phyloP scores from a whole-genome alignment of 2,113 vertebrate species.

The Dipodomys stephensi region DNA sequence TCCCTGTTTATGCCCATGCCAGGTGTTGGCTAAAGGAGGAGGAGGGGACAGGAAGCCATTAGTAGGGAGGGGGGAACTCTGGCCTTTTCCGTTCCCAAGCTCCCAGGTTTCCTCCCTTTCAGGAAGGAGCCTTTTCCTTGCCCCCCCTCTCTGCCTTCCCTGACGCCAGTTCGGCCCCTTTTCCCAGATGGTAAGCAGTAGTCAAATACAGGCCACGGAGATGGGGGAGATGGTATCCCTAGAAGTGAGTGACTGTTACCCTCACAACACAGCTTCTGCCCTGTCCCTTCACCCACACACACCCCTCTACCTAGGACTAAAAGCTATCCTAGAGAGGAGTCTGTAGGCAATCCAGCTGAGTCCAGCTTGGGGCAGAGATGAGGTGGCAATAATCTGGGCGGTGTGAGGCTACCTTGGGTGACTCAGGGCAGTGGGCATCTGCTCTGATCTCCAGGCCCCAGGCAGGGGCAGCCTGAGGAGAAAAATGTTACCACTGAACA shows the following conservation, averaged over 20 bases:
- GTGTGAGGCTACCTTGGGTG: conserved; percentile 48
- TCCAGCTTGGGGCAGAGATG: conserved; percentile 57
- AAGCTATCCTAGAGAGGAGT: neutral
- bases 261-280: neutral
- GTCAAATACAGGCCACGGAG: conserved; percentile 12
- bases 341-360: neutral
- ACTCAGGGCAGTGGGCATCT: conserved; percentile 69
- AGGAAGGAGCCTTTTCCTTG: conserved; percentile 83
- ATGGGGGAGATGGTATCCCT: neutral
- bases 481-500: neutral
- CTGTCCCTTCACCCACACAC: neutral
- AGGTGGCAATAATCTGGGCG: conserved; percentile 39
- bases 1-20: conserved; percentile 82
- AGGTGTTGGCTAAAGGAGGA: conserved; percentile 76
- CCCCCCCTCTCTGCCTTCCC: conserved; percentile 66
- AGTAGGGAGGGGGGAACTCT: conserved; percentile 67
- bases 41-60: conserved; percentile 79
- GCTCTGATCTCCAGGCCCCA: conserved; percentile 47
- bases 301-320: neutral
- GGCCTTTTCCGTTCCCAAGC: conserved; percentile 83
- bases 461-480: neutral
- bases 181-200: conserved; percentile 63
- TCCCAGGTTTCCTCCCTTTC: conserved; percentile 84
- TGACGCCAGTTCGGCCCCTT: conserved; percentile 45
- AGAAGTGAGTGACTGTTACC: neutral